phyloP scores from a whole-genome alignment of 2,888 invertebrate genomes.

The Hirtodrosophila histrioides region DNA sequence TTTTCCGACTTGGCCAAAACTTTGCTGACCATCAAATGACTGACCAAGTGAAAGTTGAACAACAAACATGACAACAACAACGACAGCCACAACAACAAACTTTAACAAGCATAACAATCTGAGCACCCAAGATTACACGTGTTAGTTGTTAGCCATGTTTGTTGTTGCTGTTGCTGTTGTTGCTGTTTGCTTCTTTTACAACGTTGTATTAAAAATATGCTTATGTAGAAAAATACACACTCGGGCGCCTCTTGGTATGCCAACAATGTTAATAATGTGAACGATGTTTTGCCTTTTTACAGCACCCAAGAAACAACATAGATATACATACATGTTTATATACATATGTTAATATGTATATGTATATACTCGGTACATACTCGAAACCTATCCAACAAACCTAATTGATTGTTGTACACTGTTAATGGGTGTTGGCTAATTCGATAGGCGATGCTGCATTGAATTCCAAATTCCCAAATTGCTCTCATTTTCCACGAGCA shows the following conservation, averaged over 20 bases:
- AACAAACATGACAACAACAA: slow-evolving; percentile 50
- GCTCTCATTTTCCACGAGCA: slow-evolving; percentile 17
- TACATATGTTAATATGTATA: no score
- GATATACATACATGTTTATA: no score
- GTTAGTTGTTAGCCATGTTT: slow-evolving; percentile 38
- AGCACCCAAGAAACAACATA: slow-evolving; percentile 10
- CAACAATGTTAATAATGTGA: slow-evolving; percentile 51
- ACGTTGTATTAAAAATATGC: slow-evolving; percentile 56
- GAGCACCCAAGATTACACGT: slow-evolving; percentile 54
- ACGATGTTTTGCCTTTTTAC: slow-evolving; percentile 14
- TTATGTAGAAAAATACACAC: slow-evolving; percentile 25
- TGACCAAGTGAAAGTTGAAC: slow-evolving; percentile 69
- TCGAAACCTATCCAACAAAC: slow-evolving; percentile 9
- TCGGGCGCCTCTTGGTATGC: slow-evolving; percentile 34
- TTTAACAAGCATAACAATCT: slow-evolving; percentile 65
- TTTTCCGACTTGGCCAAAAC: slow-evolving; percentile 48
- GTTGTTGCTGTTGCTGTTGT: slow-evolving; percentile 26
- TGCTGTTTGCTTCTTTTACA: slow-evolving; percentile 26
- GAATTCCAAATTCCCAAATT: slow-evolving; percentile 16
- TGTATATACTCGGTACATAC: no score
- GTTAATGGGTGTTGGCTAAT: slow-evolving; percentile 56
- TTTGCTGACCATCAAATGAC: slow-evolving; percentile 64
- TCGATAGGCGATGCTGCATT: slow-evolving; percentile 34
- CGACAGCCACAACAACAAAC: slow-evolving; percentile 33
- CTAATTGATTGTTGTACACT: slow-evolving; percentile 47